A percentile compares a stretch with the other conserved stretches of the same genome.
These are phyloP conservation scores for Fregata magnificens DNA, from an alignment of 2,113 vertebrate genomes.

Conservation along the genomic window DNA sequence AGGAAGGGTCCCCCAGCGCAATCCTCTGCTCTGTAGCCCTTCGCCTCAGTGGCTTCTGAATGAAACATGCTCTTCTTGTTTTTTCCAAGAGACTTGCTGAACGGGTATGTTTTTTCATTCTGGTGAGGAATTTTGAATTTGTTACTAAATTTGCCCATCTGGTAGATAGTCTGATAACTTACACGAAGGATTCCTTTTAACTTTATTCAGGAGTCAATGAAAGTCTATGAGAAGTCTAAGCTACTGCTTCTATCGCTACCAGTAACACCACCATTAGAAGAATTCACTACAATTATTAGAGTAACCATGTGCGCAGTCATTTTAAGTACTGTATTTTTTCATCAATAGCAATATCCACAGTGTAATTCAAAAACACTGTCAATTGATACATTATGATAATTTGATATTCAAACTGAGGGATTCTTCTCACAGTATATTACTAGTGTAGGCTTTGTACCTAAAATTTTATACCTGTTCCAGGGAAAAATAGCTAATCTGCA, in stretches of 20 bases:
- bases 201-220: background rate
- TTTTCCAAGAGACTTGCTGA: background rate
- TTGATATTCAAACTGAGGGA: background rate
- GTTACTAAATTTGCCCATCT: background rate
- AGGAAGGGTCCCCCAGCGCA: too few relatives aligned
- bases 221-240: background rate
- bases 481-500: background rate
- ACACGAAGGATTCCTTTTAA: background rate
- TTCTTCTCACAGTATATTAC: background rate
- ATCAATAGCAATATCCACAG: background rate
- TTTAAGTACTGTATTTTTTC: background rate
- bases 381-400: background rate
- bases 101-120: background rate
- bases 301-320: background rate
- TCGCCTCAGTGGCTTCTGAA: too few relatives aligned
- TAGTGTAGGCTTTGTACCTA: background rate
- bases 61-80: background rate
- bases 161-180: background rate
- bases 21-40: too few relatives aligned
- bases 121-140: background rate
- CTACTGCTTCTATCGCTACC: background rate
- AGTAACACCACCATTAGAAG: background rate
- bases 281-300: background rate
- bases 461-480: background rate
- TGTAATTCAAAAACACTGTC: background rate